Base-by-base conservation (phyloP, 2,888 invertebrate species). In the Limnephilus rhombicus region DNA sequence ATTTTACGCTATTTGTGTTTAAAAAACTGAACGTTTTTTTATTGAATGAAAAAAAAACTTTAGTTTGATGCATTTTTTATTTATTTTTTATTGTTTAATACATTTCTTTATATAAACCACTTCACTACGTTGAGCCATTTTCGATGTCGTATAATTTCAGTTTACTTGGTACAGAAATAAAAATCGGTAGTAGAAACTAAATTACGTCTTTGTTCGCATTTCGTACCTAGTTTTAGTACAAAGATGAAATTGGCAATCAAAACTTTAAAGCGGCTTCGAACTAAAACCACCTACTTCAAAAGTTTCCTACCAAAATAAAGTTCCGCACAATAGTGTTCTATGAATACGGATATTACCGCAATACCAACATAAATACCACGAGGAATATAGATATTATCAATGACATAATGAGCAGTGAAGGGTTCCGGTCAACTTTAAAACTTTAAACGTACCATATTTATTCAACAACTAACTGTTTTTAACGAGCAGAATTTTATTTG, bases 191-290 rank as follows among this genome's bases (percentile, higher is more conserved):
- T 68, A 24, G 24, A 68, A 24, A 68, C 24, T 68, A 7, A 24
- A 68, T 24, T 24, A 68, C 24, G 68, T 24, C 41, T 7, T 68
- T 68, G 24, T 68, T 68, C 5, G 68, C 18, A 68, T 24, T 24
- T 68, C 18, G 68, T 68, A 80, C 24, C 24, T n/a, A 89, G 24
- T 80, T 89, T 89, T 41, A 89, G 68, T 80, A 68, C 68, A 68
- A n/a, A 34, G 37, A 24, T 24, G 29, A 89, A 89, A 89, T 89
- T 80, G 88, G 80, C 88, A 89, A 89, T 89, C 88, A 89, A 89
- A 89, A 87, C 87, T 87, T 87, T 68, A 87, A 68, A 87, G 49
- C 53, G 53, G 49, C 87, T 3, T 53, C 53, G 29, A 68, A 87
- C 49, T 87, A 68, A 68, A 68, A 68, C 24, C 68, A 68, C 68